A percentile compares a stretch with the other conserved stretches of the same genome.
These are phyloP conservation scores for Pandemis heparana DNA, from an alignment of 2,888 invertebrate species.

Conservation along the genomic window DNA sequence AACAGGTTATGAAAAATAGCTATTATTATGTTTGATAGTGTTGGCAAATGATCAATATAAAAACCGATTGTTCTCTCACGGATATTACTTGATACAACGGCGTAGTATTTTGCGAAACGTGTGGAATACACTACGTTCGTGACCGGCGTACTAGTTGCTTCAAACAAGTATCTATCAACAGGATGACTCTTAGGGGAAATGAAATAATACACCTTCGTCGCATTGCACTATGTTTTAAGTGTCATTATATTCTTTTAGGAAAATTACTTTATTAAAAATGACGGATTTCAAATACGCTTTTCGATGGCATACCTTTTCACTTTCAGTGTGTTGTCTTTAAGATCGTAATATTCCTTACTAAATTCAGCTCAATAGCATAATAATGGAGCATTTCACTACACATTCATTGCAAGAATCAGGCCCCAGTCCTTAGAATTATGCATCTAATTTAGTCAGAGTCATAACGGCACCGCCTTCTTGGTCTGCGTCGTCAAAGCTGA, in stretches of 20 bases:
- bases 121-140: slow-evolving; percentile 56
- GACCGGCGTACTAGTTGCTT: slow-evolving; percentile 51
- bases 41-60: slow-evolving; percentile 7
- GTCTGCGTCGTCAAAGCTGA: too few relatives aligned
- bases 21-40: neutral
- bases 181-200: slow-evolving; percentile 57
- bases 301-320: too few relatives aligned
- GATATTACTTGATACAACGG: slow-evolving; percentile 15
- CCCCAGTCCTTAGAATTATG: too few relatives aligned
- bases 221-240: neutral
- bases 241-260: slow-evolving; percentile 7
- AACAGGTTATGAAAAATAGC: neutral
- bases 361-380: too few relatives aligned
- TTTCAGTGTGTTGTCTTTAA: too few relatives aligned
- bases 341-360: too few relatives aligned
- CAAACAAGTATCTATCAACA: slow-evolving; percentile 62
- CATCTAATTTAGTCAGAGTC: too few relatives aligned
- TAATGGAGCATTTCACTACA: too few relatives aligned
- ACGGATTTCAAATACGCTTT: neutral
- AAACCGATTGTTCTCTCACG: neutral
- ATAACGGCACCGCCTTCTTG: too few relatives aligned
- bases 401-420: too few relatives aligned
- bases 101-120: slow-evolving; percentile 51
- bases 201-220: slow-evolving; percentile 44
- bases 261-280: neutral